Evolutionary conservation across 2,113 vertebrate species (phyloP).

Genomic region (Falco punctatus): DNA sequence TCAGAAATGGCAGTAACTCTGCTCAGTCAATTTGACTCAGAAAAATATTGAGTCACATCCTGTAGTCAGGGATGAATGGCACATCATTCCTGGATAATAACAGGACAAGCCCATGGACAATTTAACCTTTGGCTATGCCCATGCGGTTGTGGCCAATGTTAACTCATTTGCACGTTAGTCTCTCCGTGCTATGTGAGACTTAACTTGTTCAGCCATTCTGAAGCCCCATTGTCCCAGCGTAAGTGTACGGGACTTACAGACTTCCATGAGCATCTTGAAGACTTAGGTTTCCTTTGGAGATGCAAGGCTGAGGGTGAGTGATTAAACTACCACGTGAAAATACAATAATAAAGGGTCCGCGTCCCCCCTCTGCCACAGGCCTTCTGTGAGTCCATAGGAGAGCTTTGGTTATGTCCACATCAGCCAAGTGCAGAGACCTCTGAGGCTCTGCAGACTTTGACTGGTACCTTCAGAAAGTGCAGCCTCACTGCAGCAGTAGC

Average conservation of each 20-base stretch:
- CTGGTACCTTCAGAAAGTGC: neutral
- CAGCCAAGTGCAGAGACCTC: neutral
- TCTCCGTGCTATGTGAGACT: rapidly evolving
- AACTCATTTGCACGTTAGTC: neutral
- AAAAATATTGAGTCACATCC: neutral
- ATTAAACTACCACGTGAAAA: neutral
- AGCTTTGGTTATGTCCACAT: neutral
- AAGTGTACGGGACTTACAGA: neutral
- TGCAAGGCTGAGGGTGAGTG: neutral
- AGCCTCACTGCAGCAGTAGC: neutral
- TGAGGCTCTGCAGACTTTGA: neutral
- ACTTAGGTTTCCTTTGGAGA: neutral
- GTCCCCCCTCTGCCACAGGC: neutral
- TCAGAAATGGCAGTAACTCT: neutral
- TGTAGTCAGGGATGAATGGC: neutral
- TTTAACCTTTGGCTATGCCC: neutral
- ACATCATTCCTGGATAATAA: neutral
- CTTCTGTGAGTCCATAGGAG: neutral
- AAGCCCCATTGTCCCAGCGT: neutral
- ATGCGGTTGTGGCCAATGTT: neutral
- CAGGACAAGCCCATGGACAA: neutral
- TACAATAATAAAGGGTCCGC: neutral
- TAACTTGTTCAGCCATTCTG: neutral
- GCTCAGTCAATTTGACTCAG: neutral
- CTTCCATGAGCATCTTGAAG: neutral